Evolutionary conservation across 2,797 vertebrate species (phyloP).

Genomic region (Dryobates pubescens): DNA sequence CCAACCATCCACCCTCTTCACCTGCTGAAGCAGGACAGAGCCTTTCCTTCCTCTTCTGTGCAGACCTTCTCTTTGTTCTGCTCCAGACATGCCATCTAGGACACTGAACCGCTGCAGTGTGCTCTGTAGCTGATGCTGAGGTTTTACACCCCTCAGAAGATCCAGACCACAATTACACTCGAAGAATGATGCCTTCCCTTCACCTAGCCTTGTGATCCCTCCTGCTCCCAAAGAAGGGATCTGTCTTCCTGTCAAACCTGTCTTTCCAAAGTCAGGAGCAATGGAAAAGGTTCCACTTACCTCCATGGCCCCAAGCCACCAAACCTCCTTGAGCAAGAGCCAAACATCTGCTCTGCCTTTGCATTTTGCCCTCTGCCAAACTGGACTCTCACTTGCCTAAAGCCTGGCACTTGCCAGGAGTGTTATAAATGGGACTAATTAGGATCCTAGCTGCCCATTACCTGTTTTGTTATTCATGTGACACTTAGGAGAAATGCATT

Average conservation of each 20-base stretch:
- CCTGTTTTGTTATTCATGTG: conserved; percentile 50
- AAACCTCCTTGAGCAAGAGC: not conserved
- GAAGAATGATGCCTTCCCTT: not conserved
- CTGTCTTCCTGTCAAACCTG: not conserved
- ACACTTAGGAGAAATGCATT: conserved; percentile 39
- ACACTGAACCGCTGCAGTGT: not conserved
- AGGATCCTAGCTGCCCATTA: conserved; percentile 12
- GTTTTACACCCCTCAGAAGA: not conserved
- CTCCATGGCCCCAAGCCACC: not conserved
- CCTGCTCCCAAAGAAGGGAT: not conserved
- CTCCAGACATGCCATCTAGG: not conserved
- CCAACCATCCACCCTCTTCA: not conserved
- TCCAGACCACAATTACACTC: not conserved
- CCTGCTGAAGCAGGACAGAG: not conserved
- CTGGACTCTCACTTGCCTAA: not conserved
- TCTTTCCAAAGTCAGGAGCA: not conserved
- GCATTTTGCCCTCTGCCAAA: not conserved
- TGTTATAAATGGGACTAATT: conserved; percentile 27
- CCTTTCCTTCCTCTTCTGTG: not conserved
- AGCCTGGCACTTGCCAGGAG: accelerated
- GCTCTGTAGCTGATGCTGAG: not conserved
- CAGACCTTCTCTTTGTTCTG: not conserved
- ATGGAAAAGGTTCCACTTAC: not conserved
- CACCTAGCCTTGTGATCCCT: not conserved
- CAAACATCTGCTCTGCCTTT: not conserved